phyloP scores from a whole-genome alignment of 2,797 vertebrate genomes.

The Crypturellus tataupa region DNA sequence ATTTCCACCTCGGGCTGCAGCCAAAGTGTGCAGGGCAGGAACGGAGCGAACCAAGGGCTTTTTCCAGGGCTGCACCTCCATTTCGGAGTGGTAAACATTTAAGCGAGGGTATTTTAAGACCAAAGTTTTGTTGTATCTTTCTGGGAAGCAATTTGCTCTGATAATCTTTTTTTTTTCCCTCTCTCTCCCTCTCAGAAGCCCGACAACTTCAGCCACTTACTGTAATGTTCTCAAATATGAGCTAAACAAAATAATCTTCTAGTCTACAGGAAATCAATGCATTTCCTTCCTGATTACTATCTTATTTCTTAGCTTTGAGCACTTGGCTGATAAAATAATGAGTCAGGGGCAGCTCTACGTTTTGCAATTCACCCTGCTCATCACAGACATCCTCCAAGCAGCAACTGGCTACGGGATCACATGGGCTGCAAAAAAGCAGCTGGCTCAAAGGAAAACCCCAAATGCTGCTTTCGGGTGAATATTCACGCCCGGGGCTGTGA shows the following conservation, averaged over 20 bases:
- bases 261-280: conserved; percentile 75
- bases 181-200: conserved; percentile 10
- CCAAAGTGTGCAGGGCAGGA: neutral
- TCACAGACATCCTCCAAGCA: neutral
- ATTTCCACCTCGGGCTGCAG: conserved; percentile 6
- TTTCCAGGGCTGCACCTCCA: fast-evolving
- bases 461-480: neutral
- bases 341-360: conserved; percentile 59
- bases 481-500: neutral
- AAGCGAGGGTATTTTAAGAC: neutral
- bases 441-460: neutral
- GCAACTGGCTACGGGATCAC: neutral
- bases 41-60: neutral
- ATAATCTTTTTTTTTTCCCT: neutral
- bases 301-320: conserved; percentile 61
- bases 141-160: conserved; percentile 33
- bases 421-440: conserved; percentile 7
- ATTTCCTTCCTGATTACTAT: conserved; percentile 74
- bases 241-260: conserved; percentile 64
- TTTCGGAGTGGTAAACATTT: neutral
- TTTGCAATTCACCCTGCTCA: conserved; percentile 38
- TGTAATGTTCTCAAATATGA: conserved; percentile 46
- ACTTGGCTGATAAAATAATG: conserved; percentile 40
- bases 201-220: conserved; percentile 43
- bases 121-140: neutral